Evolutionary conservation across 1,140 invertebrate species (phyloP).

Genomic region (Pseudoatta argentina): DNA sequence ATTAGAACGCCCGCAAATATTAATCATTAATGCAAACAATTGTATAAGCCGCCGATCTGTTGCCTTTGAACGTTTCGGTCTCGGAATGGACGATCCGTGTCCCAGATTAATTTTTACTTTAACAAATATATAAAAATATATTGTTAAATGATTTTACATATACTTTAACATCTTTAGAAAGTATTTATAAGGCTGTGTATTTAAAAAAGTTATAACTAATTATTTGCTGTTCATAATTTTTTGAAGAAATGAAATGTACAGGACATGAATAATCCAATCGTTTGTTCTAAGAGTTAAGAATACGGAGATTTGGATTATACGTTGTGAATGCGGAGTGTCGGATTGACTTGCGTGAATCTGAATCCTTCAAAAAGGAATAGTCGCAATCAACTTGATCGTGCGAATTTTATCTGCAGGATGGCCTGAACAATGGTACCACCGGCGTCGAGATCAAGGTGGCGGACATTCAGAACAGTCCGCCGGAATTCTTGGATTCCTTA

Average conservation of each 20-base stretch:
- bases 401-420: conserved; percentile 89
- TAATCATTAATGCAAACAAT: background rate
- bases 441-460: conserved; percentile 92
- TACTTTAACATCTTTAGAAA: no score
- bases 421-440: conserved; percentile 90
- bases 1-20: background rate
- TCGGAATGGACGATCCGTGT: background rate
- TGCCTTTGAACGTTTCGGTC: background rate
- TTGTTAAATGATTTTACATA: no score
- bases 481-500: conserved; percentile 93
- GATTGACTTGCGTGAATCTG: no score
- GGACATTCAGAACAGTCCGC: conserved; percentile 94
- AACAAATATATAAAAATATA: no score
- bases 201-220: no score
- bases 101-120: background rate
- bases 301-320: background rate
- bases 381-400: conserved; percentile 9
- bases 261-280: no score
- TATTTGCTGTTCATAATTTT: no score
- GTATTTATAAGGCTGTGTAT: no score
- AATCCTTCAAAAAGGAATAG: no score
- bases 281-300: no score
- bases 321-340: no score
- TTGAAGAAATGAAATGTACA: no score
- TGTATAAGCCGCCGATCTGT: background rate